Evolutionary conservation across 1,140 invertebrate genomes (phyloP), one percentile per base, ranked within the genome.

Genomic region (Magallana angulata): DNA sequence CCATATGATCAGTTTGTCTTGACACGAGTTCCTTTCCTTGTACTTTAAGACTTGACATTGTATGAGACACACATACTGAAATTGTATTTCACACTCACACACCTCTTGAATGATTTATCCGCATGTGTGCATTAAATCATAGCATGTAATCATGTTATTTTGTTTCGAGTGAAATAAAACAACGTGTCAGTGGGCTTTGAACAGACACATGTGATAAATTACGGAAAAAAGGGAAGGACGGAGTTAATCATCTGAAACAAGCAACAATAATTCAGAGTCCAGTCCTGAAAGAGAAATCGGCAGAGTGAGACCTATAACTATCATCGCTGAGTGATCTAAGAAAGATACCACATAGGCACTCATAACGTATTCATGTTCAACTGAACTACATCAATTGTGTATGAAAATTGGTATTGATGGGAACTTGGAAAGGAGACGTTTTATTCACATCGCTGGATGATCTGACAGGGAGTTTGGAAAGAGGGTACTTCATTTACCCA

Each of bases 301-400:
- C 68, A 71, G 68, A 71, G 68, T 7, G 68, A 9, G 36, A 71
- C 68, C n/a, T 12, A 30, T 71, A 24, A 71, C 24, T 5, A 71
- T 71, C 24, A 71, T 30, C 18, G n/a, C 68, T 71, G 68, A 30
- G 18, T 71, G 68, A 71, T 71, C 18, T 71, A 24, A 71, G 24
- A 71, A 71, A 71, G 68, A 71, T 30, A 71, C 68, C 1, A 71
- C 36, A 30, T 12, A 18, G 36, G 24, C 24, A 76, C 36, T 76
- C 68, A 76, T 76, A 76, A 76, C 8, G 7, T 30, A 11, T 24
- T 76, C 68, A 76, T 76, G 24, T 30, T 76, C 7, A 76, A 76
- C 24, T 48, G 68, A 24, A 64, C 30, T 30, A 24, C 68, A 76
- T 76, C 24, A 76, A 76, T 76, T 76, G 68, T 76, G 68, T 24